phyloP scores from a whole-genome alignment of 2,888 invertebrate species.

The Rhamnusium bicolor region DNA sequence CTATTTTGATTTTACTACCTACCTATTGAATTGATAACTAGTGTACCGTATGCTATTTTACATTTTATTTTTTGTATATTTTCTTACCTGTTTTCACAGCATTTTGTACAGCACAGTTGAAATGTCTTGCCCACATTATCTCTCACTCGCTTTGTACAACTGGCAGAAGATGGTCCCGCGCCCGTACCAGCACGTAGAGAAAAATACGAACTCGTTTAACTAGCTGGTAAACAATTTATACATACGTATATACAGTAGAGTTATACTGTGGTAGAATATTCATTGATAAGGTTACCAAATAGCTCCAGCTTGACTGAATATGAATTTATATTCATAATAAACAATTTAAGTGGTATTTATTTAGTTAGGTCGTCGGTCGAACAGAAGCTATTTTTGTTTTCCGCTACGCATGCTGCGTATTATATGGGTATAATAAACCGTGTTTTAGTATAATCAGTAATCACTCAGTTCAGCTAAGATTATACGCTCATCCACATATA shows the following conservation, averaged over 20 bases:
- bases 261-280: too few species aligned
- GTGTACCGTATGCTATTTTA: too few species aligned
- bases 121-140: slow-evolving; percentile 40
- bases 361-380: neutral
- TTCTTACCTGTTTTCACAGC: slow-evolving; percentile 47
- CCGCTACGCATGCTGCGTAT: too few species aligned
- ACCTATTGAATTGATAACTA: too few species aligned
- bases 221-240: slow-evolving; percentile 10
- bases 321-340: slow-evolving; percentile 12
- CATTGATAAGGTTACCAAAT: neutral
- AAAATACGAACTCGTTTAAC: slow-evolving; percentile 12
- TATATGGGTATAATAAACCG: neutral
- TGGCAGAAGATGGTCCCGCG: neutral
- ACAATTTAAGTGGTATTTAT: neutral
- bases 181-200: neutral
- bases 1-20: too few species aligned
- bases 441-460: too few species aligned
- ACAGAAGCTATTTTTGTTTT: neutral
- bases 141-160: neutral
- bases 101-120: slow-evolving; percentile 37
- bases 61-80: slow-evolving; percentile 16
- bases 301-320: neutral
- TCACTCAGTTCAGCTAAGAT: too few species aligned
- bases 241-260: too few species aligned
- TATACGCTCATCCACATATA: too few species aligned